Percentiles rank a stretch among this genome's conserved stretches.
These are phyloP conservation scores for Otus scops DNA, from an alignment of 2,797 vertebrate species.

Conservation along the genomic window DNA sequence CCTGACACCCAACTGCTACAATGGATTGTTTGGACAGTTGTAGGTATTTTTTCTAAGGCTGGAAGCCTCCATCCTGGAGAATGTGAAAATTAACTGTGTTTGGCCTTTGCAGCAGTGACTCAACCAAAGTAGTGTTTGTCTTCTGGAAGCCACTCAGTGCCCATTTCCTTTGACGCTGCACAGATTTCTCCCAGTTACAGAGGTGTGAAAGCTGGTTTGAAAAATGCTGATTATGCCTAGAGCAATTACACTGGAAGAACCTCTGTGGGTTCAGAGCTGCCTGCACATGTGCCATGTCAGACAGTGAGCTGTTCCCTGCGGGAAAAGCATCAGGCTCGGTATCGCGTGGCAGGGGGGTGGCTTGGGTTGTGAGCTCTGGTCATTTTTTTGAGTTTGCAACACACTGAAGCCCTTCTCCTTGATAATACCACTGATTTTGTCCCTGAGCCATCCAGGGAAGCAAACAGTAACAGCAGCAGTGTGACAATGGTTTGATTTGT, in stretches of 20 bases:
- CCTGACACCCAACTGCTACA: not conserved
- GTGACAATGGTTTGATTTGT: rapidly evolving
- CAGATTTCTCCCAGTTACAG: not conserved
- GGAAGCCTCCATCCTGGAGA: not conserved
- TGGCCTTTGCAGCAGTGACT: not conserved
- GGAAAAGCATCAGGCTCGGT: not conserved
- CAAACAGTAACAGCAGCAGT: rapidly evolving
- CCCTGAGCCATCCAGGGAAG: not conserved
- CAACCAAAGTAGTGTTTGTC: not conserved
- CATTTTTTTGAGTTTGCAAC: not conserved
- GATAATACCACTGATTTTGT: not conserved
- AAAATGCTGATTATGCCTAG: not conserved
- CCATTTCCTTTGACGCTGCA: rapidly evolving
- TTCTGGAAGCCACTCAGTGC: not conserved
- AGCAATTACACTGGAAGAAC: not conserved
- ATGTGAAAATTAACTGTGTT: not conserved
- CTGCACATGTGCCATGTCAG: rapidly evolving
- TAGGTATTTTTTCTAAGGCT: not conserved
- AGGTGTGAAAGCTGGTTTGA: not conserved
- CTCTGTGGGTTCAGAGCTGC: not conserved
- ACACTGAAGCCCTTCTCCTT: not conserved
- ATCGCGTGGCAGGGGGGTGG: rapidly evolving
- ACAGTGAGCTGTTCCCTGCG: not conserved
- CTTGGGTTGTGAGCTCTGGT: not conserved
- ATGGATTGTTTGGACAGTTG: not conserved